Evolutionary conservation across 2,113 vertebrate species (phyloP).

Genomic region (Coptodon bakossiorum): DNA sequence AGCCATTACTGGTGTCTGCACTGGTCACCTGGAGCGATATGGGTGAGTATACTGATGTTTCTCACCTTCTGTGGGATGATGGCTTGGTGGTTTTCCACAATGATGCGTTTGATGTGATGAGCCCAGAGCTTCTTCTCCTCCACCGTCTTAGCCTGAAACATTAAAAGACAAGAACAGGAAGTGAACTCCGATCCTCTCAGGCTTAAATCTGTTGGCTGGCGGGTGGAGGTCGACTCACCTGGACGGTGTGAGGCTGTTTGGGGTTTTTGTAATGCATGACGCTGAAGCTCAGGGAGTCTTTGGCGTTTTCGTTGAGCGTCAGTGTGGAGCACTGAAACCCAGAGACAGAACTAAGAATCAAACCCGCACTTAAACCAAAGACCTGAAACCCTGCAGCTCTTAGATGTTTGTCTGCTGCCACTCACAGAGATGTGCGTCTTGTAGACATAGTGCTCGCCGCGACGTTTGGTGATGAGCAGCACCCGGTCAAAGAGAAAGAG

Average conservation of each 20-base stretch:
- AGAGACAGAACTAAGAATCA: background rate
- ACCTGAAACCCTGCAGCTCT: background rate
- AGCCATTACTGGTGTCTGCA: background rate
- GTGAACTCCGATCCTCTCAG: background rate
- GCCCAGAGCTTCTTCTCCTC: conserved; percentile 91
- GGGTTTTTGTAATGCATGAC: conserved; percentile 88
- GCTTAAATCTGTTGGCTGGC: background rate
- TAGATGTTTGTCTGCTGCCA: background rate
- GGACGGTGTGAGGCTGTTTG: conserved; percentile 87
- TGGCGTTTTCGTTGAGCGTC: conserved; percentile 89
- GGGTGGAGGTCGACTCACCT: conserved; percentile 68
- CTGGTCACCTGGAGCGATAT: background rate
- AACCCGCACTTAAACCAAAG: background rate
- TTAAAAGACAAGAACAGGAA: background rate
- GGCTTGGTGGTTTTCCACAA: conserved; percentile 88
- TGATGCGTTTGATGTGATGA: conserved; percentile 91
- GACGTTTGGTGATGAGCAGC: conserved; percentile 86
- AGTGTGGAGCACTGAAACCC: conserved; percentile 80
- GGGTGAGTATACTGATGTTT: background rate
- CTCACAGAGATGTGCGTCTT: conserved; percentile 87
- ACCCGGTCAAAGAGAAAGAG: conserved; percentile 89
- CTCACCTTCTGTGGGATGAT: conserved; percentile 90
- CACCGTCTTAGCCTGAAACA: conserved; percentile 76
- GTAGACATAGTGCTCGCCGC: conserved; percentile 84
- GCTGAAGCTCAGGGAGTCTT: conserved; percentile 88